Evolutionary conservation across 2,797 vertebrate species (phyloP).

Genomic region (Xerus rutilus): DNA sequence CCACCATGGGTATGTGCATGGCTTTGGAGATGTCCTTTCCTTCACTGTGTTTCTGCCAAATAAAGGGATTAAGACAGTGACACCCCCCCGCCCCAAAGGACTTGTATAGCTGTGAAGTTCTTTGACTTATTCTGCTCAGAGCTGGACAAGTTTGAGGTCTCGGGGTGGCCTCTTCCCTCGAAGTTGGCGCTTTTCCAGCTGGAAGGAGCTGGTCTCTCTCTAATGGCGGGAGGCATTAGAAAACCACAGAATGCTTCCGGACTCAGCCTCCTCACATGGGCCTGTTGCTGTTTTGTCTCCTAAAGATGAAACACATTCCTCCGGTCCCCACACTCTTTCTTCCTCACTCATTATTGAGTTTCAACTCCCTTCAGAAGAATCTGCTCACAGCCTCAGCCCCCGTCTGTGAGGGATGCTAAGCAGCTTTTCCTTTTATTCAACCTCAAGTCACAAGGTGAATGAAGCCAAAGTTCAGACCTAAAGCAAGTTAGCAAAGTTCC

Average conservation of each 20-base stretch:
- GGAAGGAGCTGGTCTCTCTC: neutral
- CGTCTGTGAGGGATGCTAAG: neutral
- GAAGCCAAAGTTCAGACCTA: neutral
- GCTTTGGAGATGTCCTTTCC: neutral
- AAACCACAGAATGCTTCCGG: neutral
- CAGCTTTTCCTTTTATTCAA: neutral
- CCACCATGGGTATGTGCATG: accelerated
- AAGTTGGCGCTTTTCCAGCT: neutral
- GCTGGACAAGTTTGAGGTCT: neutral
- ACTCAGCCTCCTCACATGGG: neutral
- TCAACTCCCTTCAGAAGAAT: neutral
- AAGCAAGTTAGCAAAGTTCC: neutral
- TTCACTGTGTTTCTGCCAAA: neutral
- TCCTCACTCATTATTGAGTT: no score
- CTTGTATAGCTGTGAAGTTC: neutral
- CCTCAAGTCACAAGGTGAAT: neutral
- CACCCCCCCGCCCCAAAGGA: neutral
- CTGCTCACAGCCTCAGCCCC: neutral
- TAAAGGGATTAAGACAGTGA: neutral
- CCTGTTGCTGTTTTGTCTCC: neutral
- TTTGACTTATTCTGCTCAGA: neutral
- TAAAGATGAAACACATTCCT: conserved; percentile 46
- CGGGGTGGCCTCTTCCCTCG: neutral
- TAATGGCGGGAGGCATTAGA: neutral
- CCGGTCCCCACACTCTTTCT: neutral